Percentiles rank a stretch among this genome's conserved stretches.
phyloP scores from a whole-genome alignment of 2,888 invertebrate species.

The Lordiphosa fenestrarum region DNA sequence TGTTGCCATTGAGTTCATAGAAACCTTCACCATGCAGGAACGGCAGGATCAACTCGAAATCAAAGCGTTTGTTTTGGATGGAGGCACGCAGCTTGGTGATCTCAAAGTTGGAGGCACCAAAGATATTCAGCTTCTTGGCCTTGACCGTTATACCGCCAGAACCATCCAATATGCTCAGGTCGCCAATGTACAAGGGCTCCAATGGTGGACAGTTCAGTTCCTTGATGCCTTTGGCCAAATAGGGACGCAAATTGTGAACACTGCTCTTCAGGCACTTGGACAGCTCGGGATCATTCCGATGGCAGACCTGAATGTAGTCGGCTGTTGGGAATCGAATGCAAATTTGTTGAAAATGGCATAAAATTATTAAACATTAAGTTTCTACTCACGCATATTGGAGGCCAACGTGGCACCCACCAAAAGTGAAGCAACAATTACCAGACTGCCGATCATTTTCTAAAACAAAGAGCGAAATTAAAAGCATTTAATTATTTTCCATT shows the following conservation, averaged over 20 bases:
- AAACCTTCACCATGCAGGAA: constrained; percentile 83
- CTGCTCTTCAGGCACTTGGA: constrained; percentile 84
- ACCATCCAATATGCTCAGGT: constrained; percentile 84
- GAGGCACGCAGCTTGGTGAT: constrained; percentile 81
- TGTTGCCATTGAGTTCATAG: constrained; percentile 85
- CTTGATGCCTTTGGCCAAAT: constrained; percentile 84
- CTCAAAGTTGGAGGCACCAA: constrained; percentile 85
- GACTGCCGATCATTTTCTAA: constrained; percentile 43
- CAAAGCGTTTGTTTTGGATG: constrained; percentile 80
- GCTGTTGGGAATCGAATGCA: constrained; percentile 81
- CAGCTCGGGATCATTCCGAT: constrained; percentile 83
- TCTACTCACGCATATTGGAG: constrained; percentile 65
- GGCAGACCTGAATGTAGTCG: constrained; percentile 85
- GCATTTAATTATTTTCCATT: background rate
- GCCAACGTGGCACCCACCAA: constrained; percentile 42
- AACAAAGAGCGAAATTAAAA: constrained; percentile 6
- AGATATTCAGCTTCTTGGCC: constrained; percentile 83
- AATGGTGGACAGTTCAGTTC: constrained; percentile 85
- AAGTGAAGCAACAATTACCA: constrained; percentile 33
- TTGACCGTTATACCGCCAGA: constrained; percentile 71
- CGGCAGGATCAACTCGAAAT: constrained; percentile 84
- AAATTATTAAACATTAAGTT: background rate
- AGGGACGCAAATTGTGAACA: constrained; percentile 83
- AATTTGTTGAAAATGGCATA: background rate
- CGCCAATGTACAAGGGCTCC: constrained; percentile 87